A percentile compares a stretch with the other conserved stretches of the same genome.
phyloP scores from a whole-genome alignment of 2,113 vertebrate genomes.

The Nycticebus coucang region DNA sequence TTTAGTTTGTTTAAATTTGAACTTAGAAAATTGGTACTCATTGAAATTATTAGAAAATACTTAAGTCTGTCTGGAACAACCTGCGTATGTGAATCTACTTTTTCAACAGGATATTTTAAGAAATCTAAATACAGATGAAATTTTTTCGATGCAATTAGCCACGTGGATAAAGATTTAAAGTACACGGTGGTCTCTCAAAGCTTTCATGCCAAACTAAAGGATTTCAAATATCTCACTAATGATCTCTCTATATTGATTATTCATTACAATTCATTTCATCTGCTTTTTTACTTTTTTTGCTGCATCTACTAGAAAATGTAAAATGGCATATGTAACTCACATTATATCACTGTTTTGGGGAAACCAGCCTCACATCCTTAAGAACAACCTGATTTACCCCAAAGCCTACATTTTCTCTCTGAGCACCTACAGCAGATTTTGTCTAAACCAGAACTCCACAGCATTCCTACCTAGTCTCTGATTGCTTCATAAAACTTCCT shows the following conservation, averaged over 20 bases:
- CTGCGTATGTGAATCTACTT: background rate
- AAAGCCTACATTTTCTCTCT: background rate
- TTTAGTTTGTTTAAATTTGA: background rate
- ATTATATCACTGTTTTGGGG: background rate
- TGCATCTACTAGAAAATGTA: background rate
- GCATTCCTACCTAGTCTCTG: background rate
- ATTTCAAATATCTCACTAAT: background rate
- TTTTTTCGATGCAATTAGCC: background rate
- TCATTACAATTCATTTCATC: background rate
- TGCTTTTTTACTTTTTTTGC: background rate
- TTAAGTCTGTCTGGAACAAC: background rate
- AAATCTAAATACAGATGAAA: background rate
- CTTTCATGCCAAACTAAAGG: background rate
- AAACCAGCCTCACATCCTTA: accelerated
- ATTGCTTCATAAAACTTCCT: background rate
- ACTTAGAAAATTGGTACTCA: background rate
- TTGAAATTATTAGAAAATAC: background rate
- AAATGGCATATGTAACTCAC: background rate
- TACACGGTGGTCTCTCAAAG: background rate
- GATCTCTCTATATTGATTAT: background rate
- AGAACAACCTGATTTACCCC: background rate
- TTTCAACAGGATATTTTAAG: background rate
- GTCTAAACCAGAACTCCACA: background rate
- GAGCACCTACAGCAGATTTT: background rate
- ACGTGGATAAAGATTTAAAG: background rate